Conservation (phyloP, 1,140 invertebrate species). For the Drosophila kanapiae region DNA sequence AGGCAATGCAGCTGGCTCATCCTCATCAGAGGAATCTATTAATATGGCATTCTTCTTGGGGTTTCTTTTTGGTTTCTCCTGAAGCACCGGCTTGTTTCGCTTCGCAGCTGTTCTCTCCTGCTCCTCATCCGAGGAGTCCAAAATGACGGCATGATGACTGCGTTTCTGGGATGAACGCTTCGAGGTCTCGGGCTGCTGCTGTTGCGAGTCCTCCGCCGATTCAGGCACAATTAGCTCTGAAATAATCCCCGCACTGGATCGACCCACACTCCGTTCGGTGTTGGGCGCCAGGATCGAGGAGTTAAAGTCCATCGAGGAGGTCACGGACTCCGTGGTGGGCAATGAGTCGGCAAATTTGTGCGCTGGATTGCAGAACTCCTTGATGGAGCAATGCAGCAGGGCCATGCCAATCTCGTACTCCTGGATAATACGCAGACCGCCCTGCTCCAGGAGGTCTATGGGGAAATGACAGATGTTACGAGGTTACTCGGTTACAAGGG, state of each 20-base stretch:
- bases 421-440: slow-evolving; percentile 87
- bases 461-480: background rate
- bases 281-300: slow-evolving; percentile 62
- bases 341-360: slow-evolving; percentile 85
- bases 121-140: slow-evolving; percentile 63
- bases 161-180: slow-evolving; percentile 4
- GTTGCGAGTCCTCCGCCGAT: slow-evolving; percentile 18
- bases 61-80: background rate
- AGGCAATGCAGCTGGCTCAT: slow-evolving; percentile 9
- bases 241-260: background rate
- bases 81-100: background rate
- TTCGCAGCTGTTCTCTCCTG: slow-evolving; percentile 2
- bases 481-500: slow-evolving; percentile 23
- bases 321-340: slow-evolving; percentile 59
- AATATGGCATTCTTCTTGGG: background rate
- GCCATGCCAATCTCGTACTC: slow-evolving; percentile 90
- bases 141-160: slow-evolving; percentile 19
- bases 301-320: slow-evolving; percentile 34
- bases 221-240: slow-evolving; percentile 53
- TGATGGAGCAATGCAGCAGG: slow-evolving; percentile 87
- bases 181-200: background rate
- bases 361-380: slow-evolving; percentile 89
- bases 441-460: slow-evolving; percentile 85
- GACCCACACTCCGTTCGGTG: slow-evolving; percentile 41
- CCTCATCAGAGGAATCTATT: slow-evolving; percentile 43